These are phyloP conservation scores for Melanotaenia trifasciata DNA, from an alignment of 2,797 vertebrate genomes.

Conservation along the genomic window DNA sequence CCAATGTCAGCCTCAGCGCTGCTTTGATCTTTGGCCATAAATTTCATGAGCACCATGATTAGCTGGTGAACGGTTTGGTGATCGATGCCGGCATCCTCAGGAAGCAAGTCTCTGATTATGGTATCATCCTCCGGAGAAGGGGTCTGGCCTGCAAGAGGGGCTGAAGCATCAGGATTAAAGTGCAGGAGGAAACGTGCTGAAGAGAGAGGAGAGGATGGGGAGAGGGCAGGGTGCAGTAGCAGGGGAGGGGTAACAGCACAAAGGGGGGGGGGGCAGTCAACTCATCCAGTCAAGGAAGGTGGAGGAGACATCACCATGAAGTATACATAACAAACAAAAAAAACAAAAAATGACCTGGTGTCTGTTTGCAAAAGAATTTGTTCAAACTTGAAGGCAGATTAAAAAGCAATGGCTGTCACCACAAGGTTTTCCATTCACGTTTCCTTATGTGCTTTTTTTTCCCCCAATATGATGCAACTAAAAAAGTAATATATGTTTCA, in stretches of 20 bases:
- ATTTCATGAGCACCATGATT: slow-evolving; percentile 99
- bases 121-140: slow-evolving; percentile 92
- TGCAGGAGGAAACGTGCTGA: slow-evolving; percentile 67
- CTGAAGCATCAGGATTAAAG: slow-evolving; percentile 76
- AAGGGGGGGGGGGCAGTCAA: neutral
- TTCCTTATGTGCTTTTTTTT: slow-evolving; percentile 20
- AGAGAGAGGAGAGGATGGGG: slow-evolving; percentile 35
- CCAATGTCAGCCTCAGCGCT: slow-evolving; percentile 95
- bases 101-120: slow-evolving; percentile 93
- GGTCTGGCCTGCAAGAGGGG: slow-evolving; percentile 83
- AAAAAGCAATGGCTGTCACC: slow-evolving; percentile 42
- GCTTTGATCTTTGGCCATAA: slow-evolving; percentile 98
- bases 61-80: slow-evolving; percentile 99
- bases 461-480: slow-evolving; percentile 32
- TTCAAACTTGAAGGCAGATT: slow-evolving; percentile 3
- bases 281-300: slow-evolving; percentile 19
- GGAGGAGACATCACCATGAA: slow-evolving; percentile 48
- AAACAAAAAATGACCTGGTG: slow-evolving; percentile 17
- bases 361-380: slow-evolving; percentile 27
- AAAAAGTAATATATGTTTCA: slow-evolving; percentile 42
- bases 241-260: slow-evolving; percentile 39
- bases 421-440: neutral
- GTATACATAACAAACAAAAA: slow-evolving; percentile 1
- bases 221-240: slow-evolving; percentile 23
- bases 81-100: slow-evolving; percentile 96